Conservation (phyloP, 2,888 invertebrate genomes). For the Morpho achilles region DNA sequence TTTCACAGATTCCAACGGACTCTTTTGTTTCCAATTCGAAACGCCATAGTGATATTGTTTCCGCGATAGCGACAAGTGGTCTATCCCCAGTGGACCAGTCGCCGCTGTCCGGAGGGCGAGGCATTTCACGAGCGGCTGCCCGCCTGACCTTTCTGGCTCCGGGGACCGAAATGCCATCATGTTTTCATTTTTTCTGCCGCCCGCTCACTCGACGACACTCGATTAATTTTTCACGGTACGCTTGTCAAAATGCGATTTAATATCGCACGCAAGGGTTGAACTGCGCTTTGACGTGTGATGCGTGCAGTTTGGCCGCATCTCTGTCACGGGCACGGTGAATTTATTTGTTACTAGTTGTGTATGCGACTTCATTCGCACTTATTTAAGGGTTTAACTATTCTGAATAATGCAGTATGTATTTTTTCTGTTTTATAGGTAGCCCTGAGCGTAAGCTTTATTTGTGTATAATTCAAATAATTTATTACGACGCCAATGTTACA, state of each 20-base stretch:
- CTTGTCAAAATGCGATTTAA: conserved; percentile 79
- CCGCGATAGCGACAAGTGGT: conserved; percentile 29
- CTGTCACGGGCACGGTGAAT: conserved; percentile 16
- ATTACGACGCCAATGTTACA: conserved; percentile 43
- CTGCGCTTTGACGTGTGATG: conserved; percentile 67
- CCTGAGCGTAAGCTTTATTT: too few species aligned
- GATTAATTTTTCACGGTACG: conserved; percentile 79
- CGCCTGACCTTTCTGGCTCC: conserved; percentile 69
- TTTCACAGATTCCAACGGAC: neutral
- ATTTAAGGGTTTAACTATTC: too few species aligned
- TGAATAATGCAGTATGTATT: too few species aligned
- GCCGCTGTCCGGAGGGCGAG: conserved; percentile 52
- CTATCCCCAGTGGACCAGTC: conserved; percentile 47
- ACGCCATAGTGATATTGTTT: conserved; percentile 30
- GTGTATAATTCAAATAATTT: too few species aligned
- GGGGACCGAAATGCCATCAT: conserved; percentile 74
- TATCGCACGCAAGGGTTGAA: conserved; percentile 59
- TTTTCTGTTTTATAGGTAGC: too few species aligned
- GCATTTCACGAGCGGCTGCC: conserved; percentile 72
- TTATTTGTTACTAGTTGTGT: conserved; percentile 7
- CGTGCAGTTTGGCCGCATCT: conserved; percentile 37
- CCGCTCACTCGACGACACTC: conserved; percentile 69
- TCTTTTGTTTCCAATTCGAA: conserved; percentile 4
- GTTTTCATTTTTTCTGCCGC: conserved; percentile 64
- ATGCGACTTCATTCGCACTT: too few species aligned